phyloP scores from a whole-genome alignment of 2,797 vertebrate genomes.

The Valencia hispanica region DNA sequence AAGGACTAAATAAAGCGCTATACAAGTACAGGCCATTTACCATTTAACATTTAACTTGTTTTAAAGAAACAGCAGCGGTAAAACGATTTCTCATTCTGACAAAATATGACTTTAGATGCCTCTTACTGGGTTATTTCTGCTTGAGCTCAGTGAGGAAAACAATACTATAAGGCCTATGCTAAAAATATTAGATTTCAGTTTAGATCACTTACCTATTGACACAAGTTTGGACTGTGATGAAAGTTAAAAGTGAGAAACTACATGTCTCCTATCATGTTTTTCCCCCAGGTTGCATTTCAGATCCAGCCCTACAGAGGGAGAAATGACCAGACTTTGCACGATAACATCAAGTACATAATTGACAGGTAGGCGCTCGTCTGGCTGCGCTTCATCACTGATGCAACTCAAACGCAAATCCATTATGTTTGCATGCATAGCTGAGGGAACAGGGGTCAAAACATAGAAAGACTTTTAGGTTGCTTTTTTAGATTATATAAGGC shows the following conservation, averaged over 20 bases:
- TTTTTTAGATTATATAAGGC: constrained; percentile 43
- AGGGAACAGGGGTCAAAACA: constrained; percentile 31
- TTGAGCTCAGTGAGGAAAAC: neutral
- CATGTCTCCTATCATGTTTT: constrained; percentile 16
- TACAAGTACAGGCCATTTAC: too few species aligned
- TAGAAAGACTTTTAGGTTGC: constrained; percentile 34
- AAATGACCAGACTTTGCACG: constrained; percentile 85
- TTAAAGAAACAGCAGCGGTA: neutral
- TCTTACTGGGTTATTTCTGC: neutral
- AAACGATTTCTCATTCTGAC: neutral
- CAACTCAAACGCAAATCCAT: constrained; percentile 33
- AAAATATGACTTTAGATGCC: neutral
- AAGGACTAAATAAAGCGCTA: too few species aligned
- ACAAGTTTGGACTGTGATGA: neutral
- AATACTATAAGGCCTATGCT: neutral
- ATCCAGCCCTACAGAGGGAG: constrained; percentile 80
- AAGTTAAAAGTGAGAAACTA: constrained; percentile 45
- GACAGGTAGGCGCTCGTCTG: constrained; percentile 83
- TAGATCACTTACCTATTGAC: neutral
- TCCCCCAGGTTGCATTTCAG: constrained; percentile 71
- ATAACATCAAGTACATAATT: constrained; percentile 91
- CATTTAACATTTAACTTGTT: neutral
- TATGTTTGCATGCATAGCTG: constrained; percentile 41
- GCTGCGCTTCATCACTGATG: constrained; percentile 19
- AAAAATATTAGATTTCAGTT: neutral